Base-by-base conservation (phyloP, 2,888 invertebrate genomes). In the Plusia festucae region DNA sequence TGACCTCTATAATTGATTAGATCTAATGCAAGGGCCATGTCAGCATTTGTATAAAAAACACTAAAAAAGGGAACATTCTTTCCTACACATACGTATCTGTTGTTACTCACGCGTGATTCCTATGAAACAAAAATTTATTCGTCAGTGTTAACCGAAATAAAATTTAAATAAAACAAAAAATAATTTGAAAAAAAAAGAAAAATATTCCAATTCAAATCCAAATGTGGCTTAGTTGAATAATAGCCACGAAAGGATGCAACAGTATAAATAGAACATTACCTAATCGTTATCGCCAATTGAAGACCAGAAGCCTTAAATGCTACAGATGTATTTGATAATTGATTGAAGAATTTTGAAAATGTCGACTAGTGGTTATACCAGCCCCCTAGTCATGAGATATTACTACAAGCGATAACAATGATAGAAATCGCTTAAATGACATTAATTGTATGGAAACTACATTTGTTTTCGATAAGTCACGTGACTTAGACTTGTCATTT, bases 81-180 rank as follows among this genome's bases (percentile, higher is more conserved):
- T 87, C 83, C 85, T 84, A 86, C 85, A 90, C 90, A 91, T 92
- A 93, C 92, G 84, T 88, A 86, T 88, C 81, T 83, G 77, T 71
- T 83, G 85, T 88, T 89, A 95, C 95, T 95, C 93, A 95, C 95
- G 95, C 95, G 93, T 95, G 95, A 92, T 95, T 95, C 95, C 95
- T 95, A 95, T 93, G 94, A 94, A 92, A 93, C 92, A 95, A 94
- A 95, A 88, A 91, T 84, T 53, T 67, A 81, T 79, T 81, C 85
- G 86, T 93, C 93, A 94, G 88, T 91, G 79, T 88, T 78, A 85
- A 88, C 85, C 79, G 81, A 88, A 87, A 81, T 72, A 66, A 85
- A 85, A 79, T 76, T 52, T 60, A 67, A 75, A 70, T 54, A 60
- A 80, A 81, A 82, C 67, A 79, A 81, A 81, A 20, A 20, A 75